Evolutionary conservation across 2,888 invertebrate species (phyloP), one percentile per base, ranked within the genome.

Genomic region (Xestia xanthographa): DNA sequence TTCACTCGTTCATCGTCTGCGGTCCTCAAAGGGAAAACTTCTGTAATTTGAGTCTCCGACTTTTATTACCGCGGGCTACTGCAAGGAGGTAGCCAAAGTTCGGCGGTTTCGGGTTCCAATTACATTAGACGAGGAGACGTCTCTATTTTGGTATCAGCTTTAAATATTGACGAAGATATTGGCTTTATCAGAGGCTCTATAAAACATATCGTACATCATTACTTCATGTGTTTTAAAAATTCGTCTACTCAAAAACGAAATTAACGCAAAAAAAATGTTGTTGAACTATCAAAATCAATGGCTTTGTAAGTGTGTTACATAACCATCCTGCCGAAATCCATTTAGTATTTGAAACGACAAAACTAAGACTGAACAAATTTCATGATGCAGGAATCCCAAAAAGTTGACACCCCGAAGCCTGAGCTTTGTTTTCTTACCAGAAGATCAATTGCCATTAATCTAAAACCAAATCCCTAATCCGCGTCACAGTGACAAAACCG

Each of bases 11-110:
- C 69, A 48, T 62, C 75, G 75, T 63, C 63, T 63, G 63, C 26
- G 43, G 22, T 76, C 22, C 8, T 77, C 26, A 70, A 66, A 66
- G 48, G 53, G 58, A 58, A 77, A 80, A 83, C 66, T 80, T 80
- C 17, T 60, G 69, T 83, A 77, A 80, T 83, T 80, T 69, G 22
- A 34, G 22, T 69, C 58, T n/a, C 34, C n/a, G 26, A 75, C 67
- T 75, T 79, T 79, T 79, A 75, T 75, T 63, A 50, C 77, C 22
- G 11, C 6, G 65, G 43, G 58, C 29, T 65, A n/a, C 14, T 76
- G 38, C 45, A 53, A 63, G 66, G 62, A 34, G 56, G 26, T 34
- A 20, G 17, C 17, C 43, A 53, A 77, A 83, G 58, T 69, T 83
- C 22, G 34, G 9, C 11, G 38, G 78, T 66, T 60, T 60, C 34